Evolutionary conservation across 2,113 vertebrate species (phyloP), one percentile per base, ranked within the genome.

Genomic region (Notiomystis cincta): DNA sequence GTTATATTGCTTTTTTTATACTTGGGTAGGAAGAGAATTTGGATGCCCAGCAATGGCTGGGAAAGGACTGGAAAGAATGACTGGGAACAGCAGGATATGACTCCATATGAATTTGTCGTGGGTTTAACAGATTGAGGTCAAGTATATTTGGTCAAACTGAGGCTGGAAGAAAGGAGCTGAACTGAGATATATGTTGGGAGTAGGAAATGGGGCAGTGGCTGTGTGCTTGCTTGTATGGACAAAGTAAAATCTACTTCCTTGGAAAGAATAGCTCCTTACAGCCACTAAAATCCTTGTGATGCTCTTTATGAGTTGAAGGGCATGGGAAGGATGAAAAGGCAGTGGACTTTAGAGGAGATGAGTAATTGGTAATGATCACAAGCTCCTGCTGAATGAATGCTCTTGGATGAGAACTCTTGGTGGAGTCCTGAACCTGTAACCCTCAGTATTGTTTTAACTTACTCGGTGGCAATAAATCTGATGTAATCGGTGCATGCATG

Each of bases 401-500:
- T 81, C 56, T 89, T 78, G 64, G 44, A 71, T 65, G 56, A 75
- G 69, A 93, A 83, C 73, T 72, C 30, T 5, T 60, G 57, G 48
- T 2, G 2, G 50, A 86, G 48, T 76, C 93, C 87, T 95, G 81
- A 95, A 95, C 81, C 82, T 93, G 69, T 84, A 95, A 93, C 83
- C 91, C 51, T 47, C 60, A 61, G 12, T 82, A 60, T 85, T 94
- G 72, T 89, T 92, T 87, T 72, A 89, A 64, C 70, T 69, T 94
- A 57, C 10, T 94, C 16, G 8, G 70, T 79, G 90, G 65, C 77
- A 87, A 95, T 95, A 95, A 95, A 95, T 95, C 80, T 88, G 76
- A 67, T 92, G 37, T 66, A 81, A 91, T 94, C 85, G 86, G 48
- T 48, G 50, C 45, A 35, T 73, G 50, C 76, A 67, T 95, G 80